Base-by-base conservation (phyloP, 2,888 invertebrate genomes). In the Drosophila neonasuta region DNA sequence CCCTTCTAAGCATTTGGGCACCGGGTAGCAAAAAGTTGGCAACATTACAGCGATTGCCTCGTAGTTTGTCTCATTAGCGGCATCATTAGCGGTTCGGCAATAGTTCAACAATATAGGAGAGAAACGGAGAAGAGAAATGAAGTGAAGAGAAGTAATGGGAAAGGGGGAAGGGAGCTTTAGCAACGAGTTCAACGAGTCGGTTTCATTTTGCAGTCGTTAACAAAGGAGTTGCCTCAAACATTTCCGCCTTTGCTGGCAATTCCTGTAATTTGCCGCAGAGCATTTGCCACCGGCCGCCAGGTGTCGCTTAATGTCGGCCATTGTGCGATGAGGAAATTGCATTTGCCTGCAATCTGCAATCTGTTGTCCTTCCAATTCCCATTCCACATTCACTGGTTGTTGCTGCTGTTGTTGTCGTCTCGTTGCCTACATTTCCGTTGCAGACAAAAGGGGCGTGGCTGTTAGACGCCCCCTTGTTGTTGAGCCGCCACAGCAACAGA, bases 341-440 rank as follows among this genome's bases (percentile, higher is more conserved):
- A 74, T 74, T 74, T 72, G 63, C 54, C 74, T 58, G 44, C 71
- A 46, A 52, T 56, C 74, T 58, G 44, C 71, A 46, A 52, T 56
- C 67, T 50, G 56, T 56, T 55, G 42, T 55, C 54, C 48, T 41
- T 13, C 41, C 48, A 34, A 51, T 50, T 15, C 57, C 44, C 36
- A 7, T 7, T 41, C 13, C 7, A 15, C 54, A 17, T 44, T 42
- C 20, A n/a, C 46, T 41, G 15, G n/a, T 13, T 32, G 49, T 36
- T 15, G 13, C 10, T 60, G 51, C 30, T 39, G 32, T 50, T 59
- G 55, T 63, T 56, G 56, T 55, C 59, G 56, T 51, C 66, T 81
- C 56, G 56, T 51, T 74, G 71, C 63, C 83, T 71, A 81, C 79
- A 83, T 80, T 83, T 81, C 81, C 86, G 86, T 36, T 42, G 57